Evolutionary conservation across 1,140 invertebrate species (phyloP).

Genomic region (Pectinophora gossypiella): DNA sequence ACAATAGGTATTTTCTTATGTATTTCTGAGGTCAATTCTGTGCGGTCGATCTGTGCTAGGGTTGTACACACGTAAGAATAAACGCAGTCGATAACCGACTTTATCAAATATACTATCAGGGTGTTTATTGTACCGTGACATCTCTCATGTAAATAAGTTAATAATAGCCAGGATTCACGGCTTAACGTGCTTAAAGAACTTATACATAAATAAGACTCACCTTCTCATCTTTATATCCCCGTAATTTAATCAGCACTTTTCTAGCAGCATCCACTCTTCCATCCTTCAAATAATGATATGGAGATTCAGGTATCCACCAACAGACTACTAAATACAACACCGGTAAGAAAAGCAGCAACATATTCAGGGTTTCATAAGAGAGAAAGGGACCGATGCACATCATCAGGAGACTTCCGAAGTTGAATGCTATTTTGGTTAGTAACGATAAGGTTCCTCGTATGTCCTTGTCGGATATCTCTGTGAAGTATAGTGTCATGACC

Average conservation of each 20-base stretch:
- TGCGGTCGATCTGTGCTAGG: too few species aligned
- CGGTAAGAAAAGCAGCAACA: conserved; percentile 55
- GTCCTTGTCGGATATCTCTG: conserved; percentile 81
- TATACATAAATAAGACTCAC: conserved; percentile 19
- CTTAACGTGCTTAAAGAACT: too few species aligned
- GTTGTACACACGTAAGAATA: too few species aligned
- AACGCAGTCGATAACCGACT: too few species aligned
- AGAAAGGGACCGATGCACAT: conserved; percentile 71
- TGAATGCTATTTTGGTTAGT: conserved; percentile 79
- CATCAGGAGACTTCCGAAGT: conserved; percentile 78
- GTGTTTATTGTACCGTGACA: too few species aligned
- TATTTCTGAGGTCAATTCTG: too few species aligned
- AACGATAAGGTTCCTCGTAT: conserved; percentile 80
- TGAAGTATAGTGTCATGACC: conserved; percentile 78
- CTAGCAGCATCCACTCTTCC: conserved; percentile 64
- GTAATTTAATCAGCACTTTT: conserved; percentile 55
- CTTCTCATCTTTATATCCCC: conserved; percentile 37
- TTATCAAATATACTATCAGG: too few species aligned
- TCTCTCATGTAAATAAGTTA: too few species aligned
- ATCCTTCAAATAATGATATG: conserved; percentile 80
- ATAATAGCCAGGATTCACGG: too few species aligned
- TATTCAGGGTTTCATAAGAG: conserved; percentile 65
- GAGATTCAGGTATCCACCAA: conserved; percentile 85
- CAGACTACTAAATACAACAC: conserved; percentile 77
- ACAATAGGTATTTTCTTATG: too few species aligned